Percentiles rank a stretch among this genome's conserved stretches.
Evolutionary conservation across 2,797 vertebrate species (phyloP).

Genomic region (Dendrocincla fuliginosa): DNA sequence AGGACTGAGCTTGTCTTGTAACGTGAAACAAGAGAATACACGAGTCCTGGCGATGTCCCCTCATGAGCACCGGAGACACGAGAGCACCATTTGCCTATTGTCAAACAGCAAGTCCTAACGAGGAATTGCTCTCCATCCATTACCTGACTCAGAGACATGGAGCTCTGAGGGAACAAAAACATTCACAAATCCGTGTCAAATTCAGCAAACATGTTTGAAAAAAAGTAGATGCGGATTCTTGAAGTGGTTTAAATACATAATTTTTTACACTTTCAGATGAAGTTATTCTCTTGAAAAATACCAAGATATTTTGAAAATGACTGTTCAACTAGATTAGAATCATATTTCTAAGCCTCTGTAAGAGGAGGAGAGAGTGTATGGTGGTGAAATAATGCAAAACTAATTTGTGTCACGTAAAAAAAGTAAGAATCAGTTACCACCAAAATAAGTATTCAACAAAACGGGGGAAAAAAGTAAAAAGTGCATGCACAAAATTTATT

Average conservation of each 20-base stretch:
- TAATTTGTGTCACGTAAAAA: not conserved
- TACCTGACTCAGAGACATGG: not conserved
- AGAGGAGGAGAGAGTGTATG: fast-evolving
- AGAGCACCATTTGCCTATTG: not conserved
- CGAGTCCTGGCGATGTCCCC: fast-evolving
- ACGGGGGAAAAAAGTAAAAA: not conserved
- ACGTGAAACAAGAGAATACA: not conserved
- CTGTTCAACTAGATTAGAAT: not conserved
- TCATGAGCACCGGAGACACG: not conserved
- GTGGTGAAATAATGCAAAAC: not conserved
- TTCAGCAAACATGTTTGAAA: not conserved
- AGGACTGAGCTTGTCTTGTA: not conserved
- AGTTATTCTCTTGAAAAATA: not conserved
- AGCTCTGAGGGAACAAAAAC: not conserved
- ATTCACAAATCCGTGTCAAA: not conserved
- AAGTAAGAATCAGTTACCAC: not conserved
- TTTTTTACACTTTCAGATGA: not conserved
- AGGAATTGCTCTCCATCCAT: not conserved
- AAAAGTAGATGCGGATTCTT: not conserved
- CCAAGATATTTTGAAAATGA: not conserved
- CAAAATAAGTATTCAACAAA: not conserved
- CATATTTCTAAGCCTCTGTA: not conserved
- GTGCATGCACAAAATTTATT: not conserved
- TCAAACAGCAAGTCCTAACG: fast-evolving
- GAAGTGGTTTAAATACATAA: not conserved